Evolutionary conservation across 2,888 invertebrate species (phyloP), one percentile per base, ranked within the genome.

Genomic region (Iselma pallidipennis): DNA sequence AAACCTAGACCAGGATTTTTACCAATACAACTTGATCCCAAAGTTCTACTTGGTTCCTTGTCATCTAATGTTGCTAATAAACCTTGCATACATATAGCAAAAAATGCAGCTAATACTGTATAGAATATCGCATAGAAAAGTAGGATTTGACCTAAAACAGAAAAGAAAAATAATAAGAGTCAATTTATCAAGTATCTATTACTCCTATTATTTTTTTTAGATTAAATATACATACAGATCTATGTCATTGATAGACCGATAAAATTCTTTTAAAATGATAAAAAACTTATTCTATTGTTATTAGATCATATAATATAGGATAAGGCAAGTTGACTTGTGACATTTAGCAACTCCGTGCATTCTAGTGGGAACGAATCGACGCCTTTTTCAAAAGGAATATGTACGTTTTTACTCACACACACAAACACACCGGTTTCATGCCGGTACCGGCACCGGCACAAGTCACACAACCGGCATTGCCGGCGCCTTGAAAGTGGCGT

Each of bases 101-200:
- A 97, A 75, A 98, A 83, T 6, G 91, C 88, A 14, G 91, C 91
- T 78, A 98, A 84, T 60, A 89, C 87, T 51, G 88, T 84, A 83
- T 96, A 98, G 86, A 97, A 98, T 67, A 95, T 86, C 49, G 87
- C 67, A 84, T 98, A 98, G 85, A 98, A 98, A 0, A 90, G 68
- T 21, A 91, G 76, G 63, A 96, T 87, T 79, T 94, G 90, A 65
- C 87, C 96, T 96, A 87, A 23, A 89, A 87, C 57, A 74, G 72
- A 77, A 70, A 73, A 66, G n/a, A n/a, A n/a, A n/a, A n/a, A n/a
- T n/a, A n/a, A n/a, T n/a, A n/a, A n/a, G 25, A 60, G 33, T 58
- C 37, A 26, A 4, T 25, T 16, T 50, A 14, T 37, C 50, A 16
- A 42, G 21, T 7, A 21, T 45, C n/a, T n/a, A n/a, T n/a, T n/a